These are phyloP conservation scores for Myopa testacea DNA, from an alignment of 2,888 invertebrate species.

Conservation along the genomic window DNA sequence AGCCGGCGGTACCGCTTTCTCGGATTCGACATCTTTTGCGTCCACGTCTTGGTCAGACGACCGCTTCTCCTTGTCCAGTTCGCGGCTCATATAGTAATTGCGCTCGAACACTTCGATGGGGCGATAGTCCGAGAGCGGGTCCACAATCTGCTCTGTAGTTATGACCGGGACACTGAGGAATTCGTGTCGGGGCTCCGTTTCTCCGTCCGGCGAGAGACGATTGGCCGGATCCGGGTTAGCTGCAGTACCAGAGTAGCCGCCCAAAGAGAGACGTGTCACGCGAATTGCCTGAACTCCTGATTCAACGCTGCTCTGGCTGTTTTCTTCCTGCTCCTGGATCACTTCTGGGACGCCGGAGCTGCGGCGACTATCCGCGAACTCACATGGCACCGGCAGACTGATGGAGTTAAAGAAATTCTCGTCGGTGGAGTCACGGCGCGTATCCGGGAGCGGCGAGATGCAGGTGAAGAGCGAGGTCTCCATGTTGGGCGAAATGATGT, in stretches of 20 bases:
- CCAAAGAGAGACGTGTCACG: slow-evolving; percentile 59
- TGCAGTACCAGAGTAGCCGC: slow-evolving; percentile 56
- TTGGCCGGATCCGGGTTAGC: slow-evolving; percentile 47
- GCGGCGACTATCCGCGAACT: slow-evolving; percentile 85
- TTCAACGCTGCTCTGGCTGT: slow-evolving; percentile 37
- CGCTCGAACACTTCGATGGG: slow-evolving; percentile 68
- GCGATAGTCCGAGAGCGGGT: slow-evolving; percentile 63
- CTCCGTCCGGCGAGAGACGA: slow-evolving; percentile 54
- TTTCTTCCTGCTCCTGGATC: slow-evolving; percentile 63
- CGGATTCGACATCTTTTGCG: slow-evolving; percentile 19
- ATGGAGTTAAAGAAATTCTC: slow-evolving; percentile 70
- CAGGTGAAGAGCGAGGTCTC: slow-evolving; percentile 71
- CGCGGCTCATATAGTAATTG: slow-evolving; percentile 63
- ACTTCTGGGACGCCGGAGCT: slow-evolving; percentile 71
- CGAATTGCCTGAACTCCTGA: slow-evolving; percentile 52
- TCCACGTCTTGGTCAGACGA: slow-evolving; percentile 43
- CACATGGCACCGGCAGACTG: slow-evolving; percentile 79
- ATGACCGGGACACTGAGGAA: slow-evolving; percentile 63
- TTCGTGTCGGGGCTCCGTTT: slow-evolving; percentile 56
- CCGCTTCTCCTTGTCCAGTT: slow-evolving; percentile 56
- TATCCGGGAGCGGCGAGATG: slow-evolving; percentile 77
- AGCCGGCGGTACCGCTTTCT: background rate
- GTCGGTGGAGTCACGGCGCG: slow-evolving; percentile 72
- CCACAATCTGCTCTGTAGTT: slow-evolving; percentile 60
- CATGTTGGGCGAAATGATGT: slow-evolving; percentile 67